Base-by-base conservation (phyloP, 2,797 vertebrate species). In the Enteromius trimaculatus region DNA sequence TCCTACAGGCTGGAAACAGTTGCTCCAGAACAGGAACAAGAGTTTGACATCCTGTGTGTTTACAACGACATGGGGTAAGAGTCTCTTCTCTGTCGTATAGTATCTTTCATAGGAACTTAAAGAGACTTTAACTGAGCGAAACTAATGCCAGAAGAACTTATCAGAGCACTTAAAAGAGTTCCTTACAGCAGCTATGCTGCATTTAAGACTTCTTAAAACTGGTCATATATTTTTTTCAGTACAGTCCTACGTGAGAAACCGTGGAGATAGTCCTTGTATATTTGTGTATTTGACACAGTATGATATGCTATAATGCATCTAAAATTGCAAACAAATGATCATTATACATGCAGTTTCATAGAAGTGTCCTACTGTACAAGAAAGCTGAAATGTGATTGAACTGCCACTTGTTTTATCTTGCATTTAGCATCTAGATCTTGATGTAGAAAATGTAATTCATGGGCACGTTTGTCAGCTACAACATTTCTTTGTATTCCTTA, bases 21-120 rank as follows among this genome's bases (percentile, higher is more conserved):
- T 64, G 60, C 66, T 53, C 74, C 72, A 58, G 3, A 7, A 37
- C 29, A 47, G 37, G 74, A 71, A 42, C 44, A 37, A 51, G 80
- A 69, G 70, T 51, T 77, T 66, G 49, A 77, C 51, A 47, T 69
- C n/a, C 77, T 70, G 80, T 55, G 68, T 66, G 34, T 89, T 89
- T 68, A 84, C 83, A 90, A 79, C 84, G 91, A 92, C 34, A 95
- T 94, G 93, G 91, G 94, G 94, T 94, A 80, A 94, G 94, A 90
- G 79, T 58, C 29, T 1, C 21, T 17, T 21, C 9, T 60, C 69
- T 72, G 51, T 49, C n/a, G 6, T 37, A 11, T 42, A 14, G 7
- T 39, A 53, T 23, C 39, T 16, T 47, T 62, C 34, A 19, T 6
- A 26, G 2, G 60, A 53, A 64, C 44, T 71, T 31, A 9, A n/a